Percentiles rank a stretch among this genome's conserved stretches.
Conservation (phyloP, 2,797 vertebrate species). For the Scleropages formosus region DNA sequence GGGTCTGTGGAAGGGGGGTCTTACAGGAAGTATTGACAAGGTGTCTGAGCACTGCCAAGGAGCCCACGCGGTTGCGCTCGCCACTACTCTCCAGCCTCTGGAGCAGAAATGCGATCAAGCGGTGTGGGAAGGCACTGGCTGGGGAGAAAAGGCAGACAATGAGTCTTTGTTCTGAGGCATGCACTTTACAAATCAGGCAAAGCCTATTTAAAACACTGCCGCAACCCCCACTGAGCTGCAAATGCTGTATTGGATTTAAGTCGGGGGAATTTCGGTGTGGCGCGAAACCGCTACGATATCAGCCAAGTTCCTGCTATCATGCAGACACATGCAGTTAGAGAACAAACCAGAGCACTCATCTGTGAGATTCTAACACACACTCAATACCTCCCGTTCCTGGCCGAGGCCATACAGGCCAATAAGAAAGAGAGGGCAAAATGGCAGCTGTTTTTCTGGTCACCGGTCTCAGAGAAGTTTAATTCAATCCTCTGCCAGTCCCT, state of each 20-base stretch:
- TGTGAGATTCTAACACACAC: too few relatives aligned
- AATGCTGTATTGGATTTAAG: background rate
- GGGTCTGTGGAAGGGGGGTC: background rate
- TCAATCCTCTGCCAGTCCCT: background rate
- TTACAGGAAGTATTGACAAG: conserved; percentile 71
- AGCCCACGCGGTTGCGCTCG: conserved; percentile 80
- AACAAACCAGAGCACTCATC: background rate
- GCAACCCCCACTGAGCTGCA: background rate
- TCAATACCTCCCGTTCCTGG: too few relatives aligned
- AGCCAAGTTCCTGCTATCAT: background rate
- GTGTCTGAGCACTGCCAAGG: conserved; percentile 81
- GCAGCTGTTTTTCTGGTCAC: too few relatives aligned
- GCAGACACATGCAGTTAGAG: background rate
- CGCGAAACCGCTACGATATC: background rate
- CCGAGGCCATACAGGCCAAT: background rate
- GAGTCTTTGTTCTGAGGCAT: conserved; percentile 19
- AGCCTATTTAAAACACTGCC: background rate
- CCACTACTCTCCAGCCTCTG: conserved; percentile 82
- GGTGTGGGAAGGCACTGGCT: conserved; percentile 83
- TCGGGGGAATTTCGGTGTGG: background rate
- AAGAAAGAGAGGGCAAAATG: too few relatives aligned
- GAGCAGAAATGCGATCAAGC: conserved; percentile 81
- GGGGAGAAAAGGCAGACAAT: background rate
- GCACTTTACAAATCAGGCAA: background rate
- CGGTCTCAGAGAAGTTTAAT: too few relatives aligned